Evolutionary conservation across 2,113 vertebrate species (phyloP).

Genomic region (Puma concolor): DNA sequence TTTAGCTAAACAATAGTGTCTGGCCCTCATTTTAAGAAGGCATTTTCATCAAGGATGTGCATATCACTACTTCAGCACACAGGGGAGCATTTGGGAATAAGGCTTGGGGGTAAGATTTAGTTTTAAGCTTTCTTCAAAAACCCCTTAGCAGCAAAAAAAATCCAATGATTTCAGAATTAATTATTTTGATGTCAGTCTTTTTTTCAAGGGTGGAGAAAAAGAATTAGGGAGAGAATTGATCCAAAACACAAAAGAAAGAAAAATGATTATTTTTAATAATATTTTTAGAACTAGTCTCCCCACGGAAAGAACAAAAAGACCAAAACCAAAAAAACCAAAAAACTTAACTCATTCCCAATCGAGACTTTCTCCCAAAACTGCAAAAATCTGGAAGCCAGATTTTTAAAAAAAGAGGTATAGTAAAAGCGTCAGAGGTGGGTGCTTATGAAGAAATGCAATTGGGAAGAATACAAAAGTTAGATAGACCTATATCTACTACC

Average conservation of each 20-base stretch:
- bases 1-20: slow-evolving; percentile 78
- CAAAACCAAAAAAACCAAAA: not conserved
- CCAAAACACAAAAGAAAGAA: slow-evolving; percentile 50
- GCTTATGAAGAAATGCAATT: not conserved
- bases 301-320: not conserved
- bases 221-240: not conserved
- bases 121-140: slow-evolving; percentile 79
- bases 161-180: slow-evolving; percentile 77
- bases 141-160: slow-evolving; percentile 66
- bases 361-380: not conserved
- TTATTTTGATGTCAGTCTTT: slow-evolving; percentile 74
- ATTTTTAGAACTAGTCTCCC: slow-evolving; percentile 23
- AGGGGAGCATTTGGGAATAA: slow-evolving; percentile 68
- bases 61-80: slow-evolving; percentile 71
- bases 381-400: slow-evolving; percentile 61
- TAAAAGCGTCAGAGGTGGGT: slow-evolving; percentile 9
- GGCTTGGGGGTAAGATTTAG: slow-evolving; percentile 72
- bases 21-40: slow-evolving; percentile 77
- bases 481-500: not conserved
- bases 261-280: slow-evolving; percentile 38
- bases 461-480: not conserved
- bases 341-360: not conserved
- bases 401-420: not conserved
- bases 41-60: slow-evolving; percentile 77
- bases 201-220: slow-evolving; percentile 46